Base-by-base conservation (phyloP, 2,888 invertebrate species). In the Dolomedes plantarius region DNA sequence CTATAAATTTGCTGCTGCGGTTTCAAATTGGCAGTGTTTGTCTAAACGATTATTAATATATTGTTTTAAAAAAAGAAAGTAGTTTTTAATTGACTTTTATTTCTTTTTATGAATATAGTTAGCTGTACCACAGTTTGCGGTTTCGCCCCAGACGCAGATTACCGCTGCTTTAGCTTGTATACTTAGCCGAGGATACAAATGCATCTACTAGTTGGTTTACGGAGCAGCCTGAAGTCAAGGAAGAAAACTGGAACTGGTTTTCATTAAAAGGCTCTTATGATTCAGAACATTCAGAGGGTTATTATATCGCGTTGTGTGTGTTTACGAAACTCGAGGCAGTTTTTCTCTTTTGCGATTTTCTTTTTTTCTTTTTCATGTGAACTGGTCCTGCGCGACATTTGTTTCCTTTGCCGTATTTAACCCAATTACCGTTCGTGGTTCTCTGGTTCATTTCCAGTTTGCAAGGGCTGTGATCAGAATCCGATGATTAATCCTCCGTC, bases 221-320 rank as follows among this genome's bases (percentile, higher is more conserved):
- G 3, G 23, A 23, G 56, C 19, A 16, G 65, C 36, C 28, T 41
- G 50, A 27, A 67, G 46, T 62, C 50, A 69, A 68, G 46, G 75
- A 68, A 68, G 46, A 32, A 50, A 75, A 73, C 41, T 28, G 28
- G 75, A 75, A 73, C 73, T 73, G 73, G 73, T 75, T 75, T 75
- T 65, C 31, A 65, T 75, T 64, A 39, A 65, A 75, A 68, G 32
- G 50, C 56, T 77, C n/a, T 62, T 78, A 69, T 62, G 69, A 78
- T 69, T 78, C 69, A 69, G 32, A 69, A 39, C 56, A 62, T 78
- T 78, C 41, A 36, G 28, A 56, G 56, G 62, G 64, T 78, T 78
- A 78, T 78, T 78, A 78, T 78, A 64, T 78, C 68, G 67, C n/a
- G 32, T 13, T 31, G 46, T 75, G 75, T 78, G 28, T 71, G 28